Evolutionary conservation across 2,888 invertebrate species (phyloP).

Genomic region (Andrena haemorrhoa): DNA sequence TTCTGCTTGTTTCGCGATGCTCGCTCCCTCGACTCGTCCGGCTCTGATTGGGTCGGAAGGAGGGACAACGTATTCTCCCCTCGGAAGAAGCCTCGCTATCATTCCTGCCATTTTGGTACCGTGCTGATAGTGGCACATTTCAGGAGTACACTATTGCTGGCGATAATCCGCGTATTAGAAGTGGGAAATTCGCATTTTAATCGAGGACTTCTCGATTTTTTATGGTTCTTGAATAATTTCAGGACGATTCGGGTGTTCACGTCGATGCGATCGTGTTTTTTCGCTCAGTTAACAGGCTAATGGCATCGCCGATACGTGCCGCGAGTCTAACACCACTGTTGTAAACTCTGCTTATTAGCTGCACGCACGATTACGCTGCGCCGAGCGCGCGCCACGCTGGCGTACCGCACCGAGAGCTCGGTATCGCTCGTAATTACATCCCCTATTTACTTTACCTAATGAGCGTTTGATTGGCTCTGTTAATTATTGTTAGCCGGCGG

Average conservation of each 20-base stretch:
- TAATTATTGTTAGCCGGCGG: conserved; percentile 70
- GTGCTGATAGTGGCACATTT: no score
- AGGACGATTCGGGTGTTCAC: no score
- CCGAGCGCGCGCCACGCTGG: conserved; percentile 24
- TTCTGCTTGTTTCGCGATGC: background rate
- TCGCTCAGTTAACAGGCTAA: background rate
- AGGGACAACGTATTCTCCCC: background rate
- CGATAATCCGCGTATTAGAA: no score
- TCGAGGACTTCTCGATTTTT: no score
- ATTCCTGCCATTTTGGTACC: background rate
- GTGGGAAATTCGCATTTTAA: no score
- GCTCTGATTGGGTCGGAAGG: background rate
- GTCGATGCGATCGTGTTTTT: no score
- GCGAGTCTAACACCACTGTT: conserved; percentile 10
- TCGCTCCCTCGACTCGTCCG: background rate
- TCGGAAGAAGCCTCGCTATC: background rate
- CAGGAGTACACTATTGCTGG: no score
- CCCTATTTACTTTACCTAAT: conserved; percentile 76
- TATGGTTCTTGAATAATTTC: no score
- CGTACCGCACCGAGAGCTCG: conserved; percentile 13
- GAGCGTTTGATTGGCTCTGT: conserved; percentile 76
- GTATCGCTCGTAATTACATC: conserved; percentile 73
- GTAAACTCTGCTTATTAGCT: conserved; percentile 60
- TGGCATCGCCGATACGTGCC: conserved; percentile 13
- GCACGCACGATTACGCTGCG: conserved; percentile 53